A percentile compares a stretch with the other conserved stretches of the same genome.
phyloP scores from a whole-genome alignment of 1,140 invertebrate genomes.

The Lordiphosa collinella region DNA sequence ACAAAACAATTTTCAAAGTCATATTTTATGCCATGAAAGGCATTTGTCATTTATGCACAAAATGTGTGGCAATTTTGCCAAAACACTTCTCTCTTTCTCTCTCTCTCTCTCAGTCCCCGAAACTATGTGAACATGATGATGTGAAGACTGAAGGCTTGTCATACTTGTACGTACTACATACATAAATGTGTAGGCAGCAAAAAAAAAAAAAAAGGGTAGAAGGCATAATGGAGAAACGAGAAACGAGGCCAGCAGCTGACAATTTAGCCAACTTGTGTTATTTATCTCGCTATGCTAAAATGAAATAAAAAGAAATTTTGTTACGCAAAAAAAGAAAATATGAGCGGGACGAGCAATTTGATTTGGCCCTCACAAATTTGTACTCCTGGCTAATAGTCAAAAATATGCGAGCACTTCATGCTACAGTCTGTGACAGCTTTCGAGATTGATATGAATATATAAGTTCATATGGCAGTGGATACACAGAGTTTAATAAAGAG shows the following conservation, averaged over 20 bases:
- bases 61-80: constrained; percentile 70
- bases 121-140: constrained; percentile 34
- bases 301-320: constrained; percentile 53
- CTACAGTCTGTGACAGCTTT: constrained; percentile 57
- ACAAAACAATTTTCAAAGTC: constrained; percentile 76
- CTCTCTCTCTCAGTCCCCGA: too few species aligned
- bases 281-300: constrained; percentile 58
- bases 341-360: constrained; percentile 65
- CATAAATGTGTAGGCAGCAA: constrained; percentile 30
- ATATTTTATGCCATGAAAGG: constrained; percentile 78
- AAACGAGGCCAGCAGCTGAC: constrained; percentile 51
- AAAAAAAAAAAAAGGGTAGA: constrained; percentile 25
- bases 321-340: constrained; percentile 33
- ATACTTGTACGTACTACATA: constrained; percentile 10
- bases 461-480: constrained; percentile 24
- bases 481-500: background rate
- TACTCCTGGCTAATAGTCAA: constrained; percentile 62
- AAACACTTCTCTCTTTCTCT: constrained; percentile 24
- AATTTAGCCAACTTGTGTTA: constrained; percentile 68
- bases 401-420: constrained; percentile 50
- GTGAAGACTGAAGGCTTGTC: constrained; percentile 10
- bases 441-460: constrained; percentile 70
- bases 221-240: constrained; percentile 19
- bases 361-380: constrained; percentile 63
- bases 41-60: constrained; percentile 77